Evolutionary conservation across 2,113 vertebrate species (phyloP), one percentile per base, ranked within the genome.

Genomic region (Hystrix cristata): DNA sequence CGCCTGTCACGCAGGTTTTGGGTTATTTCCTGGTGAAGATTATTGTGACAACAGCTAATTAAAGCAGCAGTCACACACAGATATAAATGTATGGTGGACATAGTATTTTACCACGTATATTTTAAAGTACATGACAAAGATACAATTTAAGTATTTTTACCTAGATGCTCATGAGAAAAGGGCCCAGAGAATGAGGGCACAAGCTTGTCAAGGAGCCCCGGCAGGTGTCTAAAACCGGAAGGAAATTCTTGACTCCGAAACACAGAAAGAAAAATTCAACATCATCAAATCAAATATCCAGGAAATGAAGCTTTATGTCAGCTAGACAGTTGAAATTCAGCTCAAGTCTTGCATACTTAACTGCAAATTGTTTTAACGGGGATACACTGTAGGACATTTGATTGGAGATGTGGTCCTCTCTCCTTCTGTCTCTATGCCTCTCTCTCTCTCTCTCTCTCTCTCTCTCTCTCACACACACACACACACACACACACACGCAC

Each of bases 71-170:
- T 87, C 87, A 60, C 38, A 38, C 38, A 55, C 34, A 55, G 43
- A 43, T 79, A n/a, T 82, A 59, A 78, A 82, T 23, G 21, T 96
- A 67, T 21, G 62, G 12, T 43, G 0, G 62, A n/a, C 25, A n/a
- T 3, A 83, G 14, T 48, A 29, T 51, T 86, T 31, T 34, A 51
- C 1, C 25, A 18, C 9, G 1, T 46, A 8, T 93, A 76, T 5
- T 48, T 69, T 81, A 72, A 3, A 60, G 5, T 51, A 69, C 62
- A 72, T n/a, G 34, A 83, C 29, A 65, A 78, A 95, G 91, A 71
- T 83, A 71, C 43, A 59, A 72, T 60, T 21, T 60, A 86, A 80
- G 13, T 81, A 69, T 62, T 74, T 89, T 92, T 90, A 96, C 46
- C 46, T 79, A 60, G 31, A 59, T 46, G 19, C 38, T 62, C n/a